These are phyloP conservation scores for Alloplasta piceator DNA, from an alignment of 2,888 invertebrate genomes.

Conservation along the genomic window DNA sequence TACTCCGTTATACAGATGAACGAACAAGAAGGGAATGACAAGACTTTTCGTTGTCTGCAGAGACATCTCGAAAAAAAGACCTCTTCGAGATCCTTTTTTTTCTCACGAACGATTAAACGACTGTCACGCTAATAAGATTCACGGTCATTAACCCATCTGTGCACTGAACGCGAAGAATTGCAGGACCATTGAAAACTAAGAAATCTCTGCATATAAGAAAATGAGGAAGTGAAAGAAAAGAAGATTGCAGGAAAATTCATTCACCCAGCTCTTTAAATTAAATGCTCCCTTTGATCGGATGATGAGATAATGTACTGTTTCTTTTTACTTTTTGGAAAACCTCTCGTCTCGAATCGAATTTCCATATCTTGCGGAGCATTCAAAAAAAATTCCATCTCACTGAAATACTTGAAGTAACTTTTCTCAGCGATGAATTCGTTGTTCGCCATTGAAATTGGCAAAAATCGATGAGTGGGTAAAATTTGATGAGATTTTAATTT, in stretches of 20 bases:
- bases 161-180: not conserved
- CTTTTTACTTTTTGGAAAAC: conserved; percentile 5
- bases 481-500: no score
- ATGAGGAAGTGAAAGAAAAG: not conserved
- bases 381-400: not conserved
- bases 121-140: conserved; percentile 55
- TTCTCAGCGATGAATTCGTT: no score
- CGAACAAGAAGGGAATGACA: conserved; percentile 37
- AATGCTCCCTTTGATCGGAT: conserved; percentile 31
- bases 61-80: not conserved
- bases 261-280: conserved; percentile 23
- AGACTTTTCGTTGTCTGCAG: conserved; percentile 20
- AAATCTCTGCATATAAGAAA: conserved; percentile 13
- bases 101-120: conserved; percentile 58
- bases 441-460: no score
- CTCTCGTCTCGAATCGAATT: not conserved
- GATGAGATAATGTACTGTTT: conserved; percentile 12
- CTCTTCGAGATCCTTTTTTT: not conserved
- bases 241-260: conserved; percentile 36
- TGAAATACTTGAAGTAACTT: no score
- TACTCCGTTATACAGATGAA: conserved; percentile 15
- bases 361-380: not conserved
- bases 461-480: no score
- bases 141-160: conserved; percentile 39
- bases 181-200: conserved; percentile 27